Evolutionary conservation across 2,797 vertebrate genomes (phyloP), one percentile per base, ranked within the genome.

Genomic region (Chelidonichthys spinosus): DNA sequence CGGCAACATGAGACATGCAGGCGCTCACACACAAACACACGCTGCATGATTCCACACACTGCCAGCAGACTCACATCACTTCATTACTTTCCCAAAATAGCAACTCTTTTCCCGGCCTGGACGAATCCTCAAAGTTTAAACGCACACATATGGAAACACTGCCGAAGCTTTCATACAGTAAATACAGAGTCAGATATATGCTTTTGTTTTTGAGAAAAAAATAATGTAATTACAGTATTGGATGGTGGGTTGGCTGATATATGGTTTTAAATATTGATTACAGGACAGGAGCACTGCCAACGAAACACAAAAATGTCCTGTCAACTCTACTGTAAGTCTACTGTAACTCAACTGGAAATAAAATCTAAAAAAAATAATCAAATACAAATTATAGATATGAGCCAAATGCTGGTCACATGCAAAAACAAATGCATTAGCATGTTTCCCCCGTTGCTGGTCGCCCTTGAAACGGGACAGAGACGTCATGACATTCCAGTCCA

Each of bases 1-100:
- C 74, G 43, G 79, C 7, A 60, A 77, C 83, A 68, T 56, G 37
- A 71, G 66, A 59, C 67, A 71, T 42, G 65, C 66, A 76, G 69
- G 71, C 69, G 5, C 25, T 59, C 35, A 44, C 68, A 75, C 58
- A 71, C 42, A 74, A 52, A 64, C 74, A 66, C 32, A 66, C 6
- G 33, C 25, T 25, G 25, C 25, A 25, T 25, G 25, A 25, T 25
- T 25, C 25, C 37, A 47, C 13, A 71, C 25, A 39, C 5, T 55
- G 61, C 10, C 8, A 10, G 11, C 10, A 36, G 11, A 15, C 32
- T 54, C 32, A 40, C 15, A 14, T 36, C 4, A 1, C 13, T 7
- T 17, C 9, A 17, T 49, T 47, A 49, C 43, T 40, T 68, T 40
- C 14, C 6, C 0, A 17, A 67, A 39, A 35, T 43, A 8, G 25